A percentile compares a stretch with the other conserved stretches of the same genome.
Evolutionary conservation across 1,140 invertebrate species (phyloP).

Genomic region (Dreissena polymorpha): DNA sequence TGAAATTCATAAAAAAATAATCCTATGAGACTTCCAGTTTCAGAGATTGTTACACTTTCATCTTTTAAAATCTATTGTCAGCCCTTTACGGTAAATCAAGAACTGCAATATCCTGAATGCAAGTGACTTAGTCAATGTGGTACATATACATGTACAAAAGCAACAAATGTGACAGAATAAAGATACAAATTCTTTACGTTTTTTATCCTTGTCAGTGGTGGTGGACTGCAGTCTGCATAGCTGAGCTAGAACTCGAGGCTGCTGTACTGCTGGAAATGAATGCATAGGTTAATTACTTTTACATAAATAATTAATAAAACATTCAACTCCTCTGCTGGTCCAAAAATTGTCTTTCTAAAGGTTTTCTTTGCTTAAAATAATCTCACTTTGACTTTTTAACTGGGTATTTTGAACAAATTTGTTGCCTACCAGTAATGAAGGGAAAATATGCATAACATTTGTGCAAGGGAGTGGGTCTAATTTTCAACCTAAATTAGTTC

Average conservation of each 20-base stretch:
- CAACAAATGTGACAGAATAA: not conserved
- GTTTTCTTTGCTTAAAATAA: not conserved
- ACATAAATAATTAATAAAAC: too few relatives aligned
- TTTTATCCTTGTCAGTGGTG: conserved; percentile 32
- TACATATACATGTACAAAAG: not conserved
- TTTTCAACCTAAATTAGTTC: too few relatives aligned
- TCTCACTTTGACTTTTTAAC: not conserved
- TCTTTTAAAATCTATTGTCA: too few relatives aligned
- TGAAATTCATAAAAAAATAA: too few relatives aligned
- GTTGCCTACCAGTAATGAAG: too few relatives aligned
- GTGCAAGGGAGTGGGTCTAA: not conserved
- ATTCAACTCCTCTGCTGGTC: not conserved
- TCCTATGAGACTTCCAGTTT: too few relatives aligned
- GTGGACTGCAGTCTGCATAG: conserved; percentile 9
- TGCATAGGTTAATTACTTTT: not conserved
- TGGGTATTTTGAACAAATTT: not conserved
- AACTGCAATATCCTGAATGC: too few relatives aligned
- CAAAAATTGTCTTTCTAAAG: not conserved
- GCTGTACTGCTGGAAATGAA: conserved; percentile 21
- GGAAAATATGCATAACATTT: not conserved
- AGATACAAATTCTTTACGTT: not conserved
- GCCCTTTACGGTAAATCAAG: too few relatives aligned
- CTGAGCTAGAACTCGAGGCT: conserved; percentile 9
- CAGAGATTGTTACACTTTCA: too few relatives aligned
- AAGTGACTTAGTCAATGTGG: too few relatives aligned